Conservation (phyloP, 2,888 invertebrate genomes). For the Formica aserva region DNA sequence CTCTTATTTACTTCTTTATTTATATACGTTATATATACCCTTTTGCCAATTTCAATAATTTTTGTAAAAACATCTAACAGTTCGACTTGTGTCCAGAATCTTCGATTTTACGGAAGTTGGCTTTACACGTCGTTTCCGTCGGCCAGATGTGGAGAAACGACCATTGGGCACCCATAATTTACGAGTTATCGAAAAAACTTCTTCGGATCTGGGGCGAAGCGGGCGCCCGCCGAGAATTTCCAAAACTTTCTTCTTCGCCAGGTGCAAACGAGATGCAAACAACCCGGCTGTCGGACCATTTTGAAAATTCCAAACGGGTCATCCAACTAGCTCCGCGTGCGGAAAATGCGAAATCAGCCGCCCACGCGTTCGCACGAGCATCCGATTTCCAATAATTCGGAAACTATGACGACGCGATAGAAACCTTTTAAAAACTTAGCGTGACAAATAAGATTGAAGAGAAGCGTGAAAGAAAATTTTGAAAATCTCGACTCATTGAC, state of each 20-base stretch:
- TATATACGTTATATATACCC: conserved; percentile 12
- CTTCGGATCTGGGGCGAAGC: conserved; percentile 26
- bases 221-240: conserved; percentile 47
- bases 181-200: conserved; percentile 55
- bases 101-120: conserved; percentile 43
- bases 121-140: conserved; percentile 53
- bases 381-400: conserved; percentile 23
- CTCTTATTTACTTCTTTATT: conserved; percentile 7
- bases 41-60: conserved; percentile 22
- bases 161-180: conserved; percentile 52
- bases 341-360: conserved; percentile 41
- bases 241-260: conserved; percentile 51
- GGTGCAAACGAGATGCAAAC: conserved; percentile 56
- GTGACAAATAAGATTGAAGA: conserved; percentile 34
- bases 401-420: conserved; percentile 39
- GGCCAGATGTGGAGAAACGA: conserved; percentile 51
- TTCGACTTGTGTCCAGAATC: conserved; percentile 32
- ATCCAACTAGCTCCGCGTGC: conserved; percentile 40
- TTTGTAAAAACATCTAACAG: conserved; percentile 23
- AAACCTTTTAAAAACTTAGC: conserved; percentile 31
- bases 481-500: conserved; percentile 41
- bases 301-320: conserved; percentile 49
- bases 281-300: conserved; percentile 38
- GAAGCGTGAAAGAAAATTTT: conserved; percentile 26
- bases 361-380: background rate